Evolutionary conservation across 2,113 vertebrate species (phyloP).

Genomic region (Uria aalge): DNA sequence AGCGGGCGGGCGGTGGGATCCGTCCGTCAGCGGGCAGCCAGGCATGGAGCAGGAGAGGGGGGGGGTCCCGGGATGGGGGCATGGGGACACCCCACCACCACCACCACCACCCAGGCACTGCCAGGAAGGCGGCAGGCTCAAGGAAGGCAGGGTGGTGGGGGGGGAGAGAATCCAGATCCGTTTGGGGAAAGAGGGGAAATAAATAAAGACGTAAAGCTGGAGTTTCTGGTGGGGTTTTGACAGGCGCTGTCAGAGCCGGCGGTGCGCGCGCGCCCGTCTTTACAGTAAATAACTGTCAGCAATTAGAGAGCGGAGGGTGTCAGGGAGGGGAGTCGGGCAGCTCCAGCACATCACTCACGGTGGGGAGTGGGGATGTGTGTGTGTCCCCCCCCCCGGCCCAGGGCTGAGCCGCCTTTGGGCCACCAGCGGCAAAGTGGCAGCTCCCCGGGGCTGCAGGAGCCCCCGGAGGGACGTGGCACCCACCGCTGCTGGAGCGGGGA

Average conservation of each 20-base stretch:
- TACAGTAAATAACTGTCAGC: slow-evolving; percentile 47
- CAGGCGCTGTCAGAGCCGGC: slow-evolving; percentile 19
- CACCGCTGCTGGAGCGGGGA: accelerated
- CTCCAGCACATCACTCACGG: not conserved
- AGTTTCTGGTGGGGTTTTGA: slow-evolving; percentile 40
- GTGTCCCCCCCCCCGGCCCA: too few species aligned
- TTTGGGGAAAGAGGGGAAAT: not conserved
- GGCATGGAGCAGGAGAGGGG: not conserved
- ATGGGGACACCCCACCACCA: not conserved
- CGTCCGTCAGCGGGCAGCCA: slow-evolving; percentile 11
- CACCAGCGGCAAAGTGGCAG: accelerated
- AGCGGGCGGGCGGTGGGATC: not conserved
- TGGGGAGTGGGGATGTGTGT: not conserved
- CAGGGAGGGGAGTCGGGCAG: not conserved
- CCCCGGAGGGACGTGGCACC: not conserved
- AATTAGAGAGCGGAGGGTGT: not conserved
- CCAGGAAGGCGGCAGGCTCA: not conserved
- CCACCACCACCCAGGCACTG: not conserved
- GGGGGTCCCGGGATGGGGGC: not conserved
- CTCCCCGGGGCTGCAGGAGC: not conserved
- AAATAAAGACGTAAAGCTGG: not conserved
- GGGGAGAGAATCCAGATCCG: not conserved
- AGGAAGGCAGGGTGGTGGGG: not conserved
- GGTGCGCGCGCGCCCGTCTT: slow-evolving; percentile 31
- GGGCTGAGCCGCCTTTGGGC: not conserved